Evolutionary conservation across 2,888 invertebrate genomes (phyloP).

Genomic region (Lottia scabra): DNA sequence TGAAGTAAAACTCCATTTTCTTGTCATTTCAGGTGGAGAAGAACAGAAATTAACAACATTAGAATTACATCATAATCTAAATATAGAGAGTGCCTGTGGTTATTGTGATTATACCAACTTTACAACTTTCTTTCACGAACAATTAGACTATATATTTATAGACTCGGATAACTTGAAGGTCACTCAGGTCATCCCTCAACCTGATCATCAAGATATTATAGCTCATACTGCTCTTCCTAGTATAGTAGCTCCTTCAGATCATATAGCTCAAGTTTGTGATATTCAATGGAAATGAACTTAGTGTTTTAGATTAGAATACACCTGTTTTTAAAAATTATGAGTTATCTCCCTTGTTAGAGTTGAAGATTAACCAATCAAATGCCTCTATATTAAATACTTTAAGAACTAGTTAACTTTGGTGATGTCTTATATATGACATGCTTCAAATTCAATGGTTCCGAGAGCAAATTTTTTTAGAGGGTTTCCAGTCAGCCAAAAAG

Average conservation of each 20-base stretch:
- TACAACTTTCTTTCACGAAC: constrained; percentile 84
- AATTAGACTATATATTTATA: constrained; percentile 92
- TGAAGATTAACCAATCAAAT: too few species aligned
- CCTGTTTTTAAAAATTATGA: too few species aligned
- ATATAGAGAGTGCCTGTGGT: constrained; percentile 84
- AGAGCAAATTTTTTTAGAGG: too few species aligned
- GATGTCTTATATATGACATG: too few species aligned
- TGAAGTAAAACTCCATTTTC: background rate
- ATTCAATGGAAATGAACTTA: constrained; percentile 47
- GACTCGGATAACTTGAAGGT: constrained; percentile 71
- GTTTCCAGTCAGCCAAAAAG: too few species aligned
- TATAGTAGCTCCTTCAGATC: constrained; percentile 92
- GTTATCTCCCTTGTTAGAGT: too few species aligned
- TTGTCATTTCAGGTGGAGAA: constrained; percentile 47
- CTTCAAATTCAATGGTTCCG: too few species aligned
- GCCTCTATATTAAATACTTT: too few species aligned
- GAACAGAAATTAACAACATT: constrained; percentile 75
- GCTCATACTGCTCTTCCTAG: constrained; percentile 86
- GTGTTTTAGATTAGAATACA: too few species aligned
- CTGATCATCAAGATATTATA: constrained; percentile 81
- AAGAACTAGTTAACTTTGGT: too few species aligned
- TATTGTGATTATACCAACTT: constrained; percentile 87
- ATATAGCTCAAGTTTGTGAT: constrained; percentile 81
- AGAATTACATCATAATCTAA: constrained; percentile 74
- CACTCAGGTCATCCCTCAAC: constrained; percentile 82